Base-by-base conservation (phyloP, 2,797 vertebrate species). In the Odontamblyopus lacepedii region DNA sequence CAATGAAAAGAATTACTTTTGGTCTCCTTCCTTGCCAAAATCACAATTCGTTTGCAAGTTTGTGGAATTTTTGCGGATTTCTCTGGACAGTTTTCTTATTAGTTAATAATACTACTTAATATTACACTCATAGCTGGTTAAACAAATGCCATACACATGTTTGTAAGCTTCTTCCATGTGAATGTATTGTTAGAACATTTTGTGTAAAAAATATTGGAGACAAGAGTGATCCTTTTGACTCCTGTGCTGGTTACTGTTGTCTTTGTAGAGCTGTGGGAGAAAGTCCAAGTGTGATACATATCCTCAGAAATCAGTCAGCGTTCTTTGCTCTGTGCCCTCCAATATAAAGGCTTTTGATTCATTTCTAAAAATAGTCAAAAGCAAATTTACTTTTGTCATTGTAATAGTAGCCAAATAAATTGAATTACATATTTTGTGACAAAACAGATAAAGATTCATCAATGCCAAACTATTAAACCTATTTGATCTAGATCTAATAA, bases 11-110 rank as follows among this genome's bases (percentile, higher is more conserved):
- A 80, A 66, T 69, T 71, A 64, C 74, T 74, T 66, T 73, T 35
- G 63, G 44, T 67, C 56, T 59, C 74, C 66, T 44, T 60, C 30
- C 44, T 59, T 62, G 53, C 71, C 66, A 57, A 74, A 53, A 56
- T 85, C 77, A 81, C 87, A 69, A 65, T 80, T 67, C 76, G 85
- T 74, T 76, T 88, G 79, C 78, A 61, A 73, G 72, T 82, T 80
- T 77, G 70, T 92, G 90, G 89, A 91, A 93, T 90, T 87, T 78
- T 81, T 90, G 88, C 80, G 82, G 78, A 62, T 86, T 88, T 91
- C 83, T 80, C 81, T 80, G 80, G 79, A 79, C 72, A 35, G 70
- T 73, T 61, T 87, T 86, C 82, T 75, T 35, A 30, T 30, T 30
- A 30, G 4, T 30, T 30, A 2, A 4, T 85, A 78, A 23, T 23